A percentile compares a stretch with the other conserved stretches of the same genome.
Evolutionary conservation across 2,797 vertebrate species (phyloP).

Genomic region (Cynodonichthys magdalenae): DNA sequence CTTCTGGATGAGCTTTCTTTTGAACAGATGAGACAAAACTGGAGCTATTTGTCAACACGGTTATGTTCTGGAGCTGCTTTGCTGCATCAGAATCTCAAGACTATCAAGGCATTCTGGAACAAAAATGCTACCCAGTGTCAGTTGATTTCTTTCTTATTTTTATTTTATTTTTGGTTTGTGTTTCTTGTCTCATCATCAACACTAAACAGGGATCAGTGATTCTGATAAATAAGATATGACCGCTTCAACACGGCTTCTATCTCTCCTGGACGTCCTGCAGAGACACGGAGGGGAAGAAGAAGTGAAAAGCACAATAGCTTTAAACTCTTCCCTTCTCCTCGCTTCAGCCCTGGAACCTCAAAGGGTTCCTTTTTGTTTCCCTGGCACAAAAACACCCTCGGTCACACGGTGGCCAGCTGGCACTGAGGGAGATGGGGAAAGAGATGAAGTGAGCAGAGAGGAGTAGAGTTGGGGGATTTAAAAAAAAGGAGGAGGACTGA

Average conservation of each 20-base stretch:
- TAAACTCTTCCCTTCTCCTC: conserved; percentile 61
- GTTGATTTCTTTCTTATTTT: background rate
- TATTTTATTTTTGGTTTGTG: background rate
- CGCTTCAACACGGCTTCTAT: conserved; percentile 13
- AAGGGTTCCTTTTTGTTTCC: conserved; percentile 70
- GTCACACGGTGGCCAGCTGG: conserved; percentile 60
- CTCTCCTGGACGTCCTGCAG: conserved; percentile 20
- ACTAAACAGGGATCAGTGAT: background rate
- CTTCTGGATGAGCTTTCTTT: too few relatives aligned
- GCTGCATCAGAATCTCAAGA: too few relatives aligned
- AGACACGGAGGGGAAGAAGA: conserved; percentile 32
- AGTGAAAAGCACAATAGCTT: conserved; percentile 66
- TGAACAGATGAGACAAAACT: too few relatives aligned
- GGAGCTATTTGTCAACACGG: too few relatives aligned
- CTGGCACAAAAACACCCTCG: conserved; percentile 60
- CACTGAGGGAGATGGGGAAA: conserved; percentile 37
- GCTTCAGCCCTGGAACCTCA: conserved; percentile 61
- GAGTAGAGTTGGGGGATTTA: conserved; percentile 8
- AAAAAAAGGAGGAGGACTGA: conserved; percentile 11
- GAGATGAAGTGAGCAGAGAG: conserved; percentile 8
- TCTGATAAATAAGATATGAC: background rate
- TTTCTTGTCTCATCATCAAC: background rate
- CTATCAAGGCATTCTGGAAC: too few relatives aligned
- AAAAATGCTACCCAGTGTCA: too few relatives aligned
- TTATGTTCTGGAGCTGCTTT: too few relatives aligned